A percentile compares a stretch with the other conserved stretches of the same genome.
Evolutionary conservation across 2,797 vertebrate species (phyloP).

Genomic region (Bradypus variegatus): DNA sequence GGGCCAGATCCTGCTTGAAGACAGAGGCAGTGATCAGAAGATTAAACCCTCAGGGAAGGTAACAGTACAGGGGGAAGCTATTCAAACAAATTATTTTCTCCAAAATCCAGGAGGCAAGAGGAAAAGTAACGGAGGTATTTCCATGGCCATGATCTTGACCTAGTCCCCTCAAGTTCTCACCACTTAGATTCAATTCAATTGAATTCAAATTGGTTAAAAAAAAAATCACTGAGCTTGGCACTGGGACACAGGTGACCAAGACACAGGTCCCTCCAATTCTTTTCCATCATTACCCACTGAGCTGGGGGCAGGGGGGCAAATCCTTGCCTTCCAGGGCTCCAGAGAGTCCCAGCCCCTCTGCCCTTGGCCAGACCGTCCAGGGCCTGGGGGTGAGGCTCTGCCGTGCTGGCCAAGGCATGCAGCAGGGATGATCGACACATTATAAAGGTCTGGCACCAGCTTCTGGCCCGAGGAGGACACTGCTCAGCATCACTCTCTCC

Average conservation of each 20-base stretch:
- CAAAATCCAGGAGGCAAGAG: neutral
- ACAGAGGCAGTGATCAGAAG: neutral
- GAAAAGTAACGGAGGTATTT: neutral
- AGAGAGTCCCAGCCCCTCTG: neutral
- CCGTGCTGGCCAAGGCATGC: neutral
- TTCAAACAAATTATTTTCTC: neutral
- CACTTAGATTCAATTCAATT: neutral
- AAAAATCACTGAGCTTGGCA: neutral
- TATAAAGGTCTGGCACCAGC: fast-evolving
- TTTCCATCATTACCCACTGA: neutral
- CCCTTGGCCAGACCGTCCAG: neutral
- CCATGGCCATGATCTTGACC: neutral
- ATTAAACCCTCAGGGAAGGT: neutral
- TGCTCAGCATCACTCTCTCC: no score
- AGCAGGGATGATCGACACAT: neutral
- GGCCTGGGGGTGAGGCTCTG: neutral
- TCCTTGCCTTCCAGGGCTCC: neutral
- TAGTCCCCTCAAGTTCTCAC: neutral
- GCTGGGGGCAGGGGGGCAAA: neutral
- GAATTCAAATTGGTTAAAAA: neutral
- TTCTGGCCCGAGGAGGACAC: neutral
- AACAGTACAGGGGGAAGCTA: neutral
- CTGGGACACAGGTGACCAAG: neutral
- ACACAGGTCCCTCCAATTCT: neutral
- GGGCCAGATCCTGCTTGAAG: neutral